Percentiles rank a stretch among this genome's conserved stretches.
These are phyloP conservation scores for Nyctibius bracteatus DNA, from an alignment of 2,113 vertebrate genomes.

Conservation along the genomic window DNA sequence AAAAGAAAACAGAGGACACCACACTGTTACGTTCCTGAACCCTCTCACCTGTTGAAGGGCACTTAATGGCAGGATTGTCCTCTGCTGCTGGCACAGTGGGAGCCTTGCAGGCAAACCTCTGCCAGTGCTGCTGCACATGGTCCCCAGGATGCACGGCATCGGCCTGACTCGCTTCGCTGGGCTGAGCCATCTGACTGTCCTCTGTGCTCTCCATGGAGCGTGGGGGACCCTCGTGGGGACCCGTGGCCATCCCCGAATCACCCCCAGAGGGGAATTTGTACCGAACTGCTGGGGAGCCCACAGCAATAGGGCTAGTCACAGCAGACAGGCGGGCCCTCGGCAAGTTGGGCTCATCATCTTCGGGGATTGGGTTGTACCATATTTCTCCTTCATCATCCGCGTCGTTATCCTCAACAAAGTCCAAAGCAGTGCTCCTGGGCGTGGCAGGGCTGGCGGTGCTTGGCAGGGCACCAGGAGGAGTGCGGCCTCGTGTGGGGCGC, in stretches of 20 bases:
- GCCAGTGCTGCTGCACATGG: slow-evolving; percentile 70
- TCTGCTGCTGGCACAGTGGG: slow-evolving; percentile 49
- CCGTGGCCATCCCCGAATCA: not conserved
- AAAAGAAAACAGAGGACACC: not conserved
- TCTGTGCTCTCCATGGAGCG: not conserved
- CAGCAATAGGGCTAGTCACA: slow-evolving; percentile 3
- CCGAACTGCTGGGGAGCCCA: not conserved
- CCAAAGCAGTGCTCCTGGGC: slow-evolving; percentile 31
- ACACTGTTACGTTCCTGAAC: not conserved
- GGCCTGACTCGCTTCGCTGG: slow-evolving; percentile 44
- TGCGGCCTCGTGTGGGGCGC: not conserved
- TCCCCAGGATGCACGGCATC: slow-evolving; percentile 72
- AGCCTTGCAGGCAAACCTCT: slow-evolving; percentile 71
- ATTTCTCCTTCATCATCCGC: slow-evolving; percentile 96
- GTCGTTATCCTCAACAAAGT: slow-evolving; percentile 87
- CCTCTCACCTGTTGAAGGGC: slow-evolving; percentile 78
- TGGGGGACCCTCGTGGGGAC: not conserved
- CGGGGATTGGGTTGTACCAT: slow-evolving; percentile 99
- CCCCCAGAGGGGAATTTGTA: slow-evolving; percentile 56
- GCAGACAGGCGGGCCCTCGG: not conserved
- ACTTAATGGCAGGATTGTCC: slow-evolving; percentile 67
- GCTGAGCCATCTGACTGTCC: not conserved
- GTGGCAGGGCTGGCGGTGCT: not conserved
- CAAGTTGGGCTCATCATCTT: slow-evolving; percentile 82
- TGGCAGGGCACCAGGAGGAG: not conserved